phyloP scores from a whole-genome alignment of 2,113 vertebrate genomes.

The Scomber japonicus region DNA sequence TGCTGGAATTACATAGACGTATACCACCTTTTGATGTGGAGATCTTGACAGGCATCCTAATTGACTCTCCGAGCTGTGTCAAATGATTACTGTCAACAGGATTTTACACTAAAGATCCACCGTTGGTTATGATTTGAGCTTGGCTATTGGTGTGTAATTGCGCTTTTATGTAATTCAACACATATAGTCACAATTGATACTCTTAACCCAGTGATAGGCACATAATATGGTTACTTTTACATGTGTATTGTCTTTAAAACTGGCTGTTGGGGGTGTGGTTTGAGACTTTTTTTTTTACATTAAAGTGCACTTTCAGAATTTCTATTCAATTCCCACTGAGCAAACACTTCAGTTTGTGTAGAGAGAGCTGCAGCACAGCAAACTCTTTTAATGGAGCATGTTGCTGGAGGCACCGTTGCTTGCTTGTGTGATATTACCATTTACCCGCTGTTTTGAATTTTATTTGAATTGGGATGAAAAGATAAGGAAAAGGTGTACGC shows the following conservation, averaged over 20 bases:
- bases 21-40: constrained; percentile 48
- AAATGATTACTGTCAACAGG: constrained; percentile 52
- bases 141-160: constrained; percentile 5
- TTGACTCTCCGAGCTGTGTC: constrained; percentile 45
- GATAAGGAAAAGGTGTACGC: constrained; percentile 68
- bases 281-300: constrained; percentile 57
- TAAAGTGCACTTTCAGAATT: constrained; percentile 69
- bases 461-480: constrained; percentile 85
- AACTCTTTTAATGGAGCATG: constrained; percentile 75
- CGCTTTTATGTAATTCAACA: constrained; percentile 29
- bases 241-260: constrained; percentile 54
- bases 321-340: constrained; percentile 78
- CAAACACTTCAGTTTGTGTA: constrained; percentile 75
- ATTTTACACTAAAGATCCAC: constrained; percentile 16
- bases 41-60: constrained; percentile 51
- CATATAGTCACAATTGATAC: background rate
- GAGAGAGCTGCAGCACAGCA: constrained; percentile 63
- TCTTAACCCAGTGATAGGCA: constrained; percentile 25
- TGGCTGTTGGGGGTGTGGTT: constrained; percentile 19
- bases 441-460: constrained; percentile 83
- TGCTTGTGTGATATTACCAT: constrained; percentile 83
- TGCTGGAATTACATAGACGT: constrained; percentile 47
- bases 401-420: constrained; percentile 82
- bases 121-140: constrained; percentile 9
- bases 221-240: constrained; percentile 27